phyloP scores from a whole-genome alignment of 2,888 invertebrate genomes.

The Cantharis rufa region DNA sequence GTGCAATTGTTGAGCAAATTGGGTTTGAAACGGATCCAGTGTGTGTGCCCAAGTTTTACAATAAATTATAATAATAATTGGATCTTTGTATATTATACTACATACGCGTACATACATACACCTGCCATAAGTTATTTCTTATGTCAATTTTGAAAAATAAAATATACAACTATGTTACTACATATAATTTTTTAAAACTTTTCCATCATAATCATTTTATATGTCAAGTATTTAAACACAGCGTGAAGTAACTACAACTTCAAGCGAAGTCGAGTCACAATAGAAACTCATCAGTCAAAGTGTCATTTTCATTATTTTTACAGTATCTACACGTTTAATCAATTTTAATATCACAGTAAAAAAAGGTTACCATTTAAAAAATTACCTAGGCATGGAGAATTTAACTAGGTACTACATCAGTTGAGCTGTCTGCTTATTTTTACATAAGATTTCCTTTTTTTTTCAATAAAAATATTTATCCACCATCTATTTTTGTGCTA shows the following conservation, averaged over 20 bases:
- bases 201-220: constrained; percentile 4
- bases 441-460: background rate
- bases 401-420: background rate
- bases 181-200: background rate
- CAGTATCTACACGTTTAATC: background rate
- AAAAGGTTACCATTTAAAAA: background rate
- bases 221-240: constrained; percentile 1
- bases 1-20: constrained; percentile 7
- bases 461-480: background rate
- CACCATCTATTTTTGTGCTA: background rate
- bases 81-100: no score
- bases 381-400: background rate
- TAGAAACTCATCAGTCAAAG: constrained; percentile 34
- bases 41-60: background rate
- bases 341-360: background rate
- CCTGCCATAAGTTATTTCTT: background rate
- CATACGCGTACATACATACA: no score
- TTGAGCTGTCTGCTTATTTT: background rate
- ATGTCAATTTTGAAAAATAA: background rate
- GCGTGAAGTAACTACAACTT: constrained; percentile 6
- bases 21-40: constrained; percentile 2
- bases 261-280: constrained; percentile 21
- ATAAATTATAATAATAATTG: background rate
- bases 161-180: background rate
- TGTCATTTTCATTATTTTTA: constrained; percentile 27